Evolutionary conservation across 2,797 vertebrate genomes (phyloP).

Genomic region (Melanotaenia trifasciata): DNA sequence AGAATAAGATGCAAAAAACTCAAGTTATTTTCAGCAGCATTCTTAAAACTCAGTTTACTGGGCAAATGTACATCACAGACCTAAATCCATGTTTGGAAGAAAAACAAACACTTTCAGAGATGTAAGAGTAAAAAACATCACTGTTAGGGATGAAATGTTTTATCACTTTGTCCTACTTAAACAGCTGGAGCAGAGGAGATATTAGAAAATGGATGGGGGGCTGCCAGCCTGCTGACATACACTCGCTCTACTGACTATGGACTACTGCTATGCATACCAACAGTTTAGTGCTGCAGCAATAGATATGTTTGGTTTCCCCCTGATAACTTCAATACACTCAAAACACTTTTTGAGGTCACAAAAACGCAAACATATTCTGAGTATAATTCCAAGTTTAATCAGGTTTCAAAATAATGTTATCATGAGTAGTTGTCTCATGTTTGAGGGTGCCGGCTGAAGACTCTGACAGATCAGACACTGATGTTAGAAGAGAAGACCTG

Average conservation of each 20-base stretch:
- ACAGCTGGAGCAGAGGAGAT: conserved; percentile 60
- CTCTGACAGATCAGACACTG: too few species aligned
- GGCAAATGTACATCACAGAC: conserved; percentile 1
- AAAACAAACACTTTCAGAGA: conserved; percentile 20
- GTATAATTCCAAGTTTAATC: too few species aligned
- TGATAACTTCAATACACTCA: conserved; percentile 11
- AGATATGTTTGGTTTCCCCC: conserved; percentile 26
- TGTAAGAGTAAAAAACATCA: conserved; percentile 19
- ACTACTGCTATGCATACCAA: conserved; percentile 25
- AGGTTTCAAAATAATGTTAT: too few species aligned
- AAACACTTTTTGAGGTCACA: conserved; percentile 21
- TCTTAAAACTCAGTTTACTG: conserved; percentile 21
- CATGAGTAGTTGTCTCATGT: too few species aligned
- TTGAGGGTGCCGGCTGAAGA: too few species aligned
- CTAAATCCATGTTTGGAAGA: conserved; percentile 31
- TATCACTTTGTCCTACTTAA: conserved; percentile 51
- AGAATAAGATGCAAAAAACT: not conserved
- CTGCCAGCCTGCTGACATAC: conserved; percentile 37
- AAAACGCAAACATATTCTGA: too few species aligned
- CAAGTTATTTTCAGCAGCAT: conserved; percentile 11
- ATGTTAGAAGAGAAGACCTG: too few species aligned
- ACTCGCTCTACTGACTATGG: conserved; percentile 30
- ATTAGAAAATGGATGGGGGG: conserved; percentile 53
- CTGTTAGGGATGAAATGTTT: conserved; percentile 28
- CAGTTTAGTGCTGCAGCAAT: conserved; percentile 3